Base-by-base conservation (phyloP, 2,113 vertebrate genomes). In the Xiphophorus maculatus region DNA sequence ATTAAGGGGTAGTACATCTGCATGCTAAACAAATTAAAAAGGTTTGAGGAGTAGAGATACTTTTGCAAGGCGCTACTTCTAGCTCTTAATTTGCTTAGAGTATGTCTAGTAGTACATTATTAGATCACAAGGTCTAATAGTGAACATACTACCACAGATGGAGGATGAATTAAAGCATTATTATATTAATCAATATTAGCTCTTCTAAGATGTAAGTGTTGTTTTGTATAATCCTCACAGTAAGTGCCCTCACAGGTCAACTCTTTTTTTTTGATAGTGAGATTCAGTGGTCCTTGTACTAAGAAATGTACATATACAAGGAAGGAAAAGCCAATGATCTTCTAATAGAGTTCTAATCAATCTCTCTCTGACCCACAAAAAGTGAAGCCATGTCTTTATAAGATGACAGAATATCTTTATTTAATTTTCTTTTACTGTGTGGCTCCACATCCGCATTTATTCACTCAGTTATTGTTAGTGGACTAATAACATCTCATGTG, bases 401-500 rank as follows among this genome's bases (percentile, higher is more conserved):
- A 79, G 64, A 84, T 65, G 80, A 73, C 69, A 66, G 71, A 2
- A 1, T 65, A 42, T 64, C 77, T 65, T 37, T 33, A n/a, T 58
- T n/a, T 58, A 9, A 58, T 58, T 63, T 27, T 61, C 63, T 69
- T 71, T 75, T 25, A 68, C 65, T 84, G 32, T 84, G 32, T 71
- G 82, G 80, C 72, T 70, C 66, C 73, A 74, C 76, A 73, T 89
- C 62, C 66, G 48, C 33, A 82, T 83, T 74, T 27, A 42, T 86
- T 87, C 74, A 86, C 90, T 81, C 66, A 84, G 65, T 86, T 81
- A 86, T 68, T 69, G 71, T 79, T 75, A 87, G 72, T 51, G 54
- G 80, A 74, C 60, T 80, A 76, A 86, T 79, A 84, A 62, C 60
- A 48, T 48, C 82, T 83, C 27, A 32, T 84, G 72, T 82, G 74